Percentiles rank a stretch among this genome's conserved stretches.
Conservation (phyloP, 2,113 vertebrate species). For the Oryzias woworae region DNA sequence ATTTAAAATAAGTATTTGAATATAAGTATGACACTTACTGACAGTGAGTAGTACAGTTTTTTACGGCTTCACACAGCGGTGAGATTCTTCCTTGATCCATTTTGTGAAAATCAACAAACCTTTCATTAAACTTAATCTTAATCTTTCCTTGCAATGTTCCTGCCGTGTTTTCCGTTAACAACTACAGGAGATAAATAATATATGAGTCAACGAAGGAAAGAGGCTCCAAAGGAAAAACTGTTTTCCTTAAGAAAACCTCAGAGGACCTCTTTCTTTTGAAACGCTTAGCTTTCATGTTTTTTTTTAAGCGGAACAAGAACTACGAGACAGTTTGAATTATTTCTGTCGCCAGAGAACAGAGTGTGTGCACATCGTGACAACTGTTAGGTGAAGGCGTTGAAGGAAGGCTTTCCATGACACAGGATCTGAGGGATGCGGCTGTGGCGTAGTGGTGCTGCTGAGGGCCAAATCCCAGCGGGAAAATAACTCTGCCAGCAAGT, state of each 20-base stretch:
- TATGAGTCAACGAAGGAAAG: conserved; percentile 15
- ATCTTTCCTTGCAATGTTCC: neutral
- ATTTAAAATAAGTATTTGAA: too few relatives aligned
- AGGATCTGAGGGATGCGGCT: conserved; percentile 42
- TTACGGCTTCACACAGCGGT: too few relatives aligned
- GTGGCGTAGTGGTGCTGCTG: conserved; percentile 25
- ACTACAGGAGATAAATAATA: conserved; percentile 16
- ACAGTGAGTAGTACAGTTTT: too few relatives aligned
- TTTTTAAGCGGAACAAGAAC: conserved; percentile 36
- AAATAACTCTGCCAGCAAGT: conserved; percentile 46
- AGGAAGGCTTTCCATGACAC: conserved; percentile 45
- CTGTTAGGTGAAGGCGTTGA: conserved; percentile 40
- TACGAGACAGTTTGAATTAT: conserved; percentile 27
- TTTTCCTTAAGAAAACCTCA: conserved; percentile 29
- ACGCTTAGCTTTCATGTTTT: conserved; percentile 45
- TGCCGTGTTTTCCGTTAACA: conserved; percentile 17
- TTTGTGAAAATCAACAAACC: neutral
- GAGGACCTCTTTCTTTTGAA: conserved; percentile 14
- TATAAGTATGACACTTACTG: too few relatives aligned
- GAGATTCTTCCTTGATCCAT: too few relatives aligned
- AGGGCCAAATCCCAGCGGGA: conserved; percentile 50
- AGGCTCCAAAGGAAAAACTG: neutral
- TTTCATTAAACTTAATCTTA: conserved; percentile 3
- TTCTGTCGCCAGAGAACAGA: conserved; percentile 13
- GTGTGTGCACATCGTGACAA: conserved; percentile 35